Evolutionary conservation across 2,113 vertebrate species (phyloP), one percentile per base, ranked within the genome.

Genomic region (Neotragus pygmaeus): DNA sequence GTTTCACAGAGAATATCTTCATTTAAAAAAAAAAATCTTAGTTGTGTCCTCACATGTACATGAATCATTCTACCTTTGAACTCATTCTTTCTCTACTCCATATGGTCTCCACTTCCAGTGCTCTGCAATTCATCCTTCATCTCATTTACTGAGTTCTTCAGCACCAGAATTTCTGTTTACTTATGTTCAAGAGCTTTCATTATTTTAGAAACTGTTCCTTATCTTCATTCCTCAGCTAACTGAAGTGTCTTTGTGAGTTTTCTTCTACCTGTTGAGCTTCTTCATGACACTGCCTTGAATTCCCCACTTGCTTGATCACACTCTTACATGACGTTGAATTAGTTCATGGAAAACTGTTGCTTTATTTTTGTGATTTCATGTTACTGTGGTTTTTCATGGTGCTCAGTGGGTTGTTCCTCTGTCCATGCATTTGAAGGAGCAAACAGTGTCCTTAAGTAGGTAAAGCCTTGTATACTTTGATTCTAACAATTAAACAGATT

Each of bases 271-370:
- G 25, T 60, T 28, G 11, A 60, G 25, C 58, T 60, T 60, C 58
- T 60, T 28, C 58, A 60, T 60, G 27, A 6, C 27, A 28, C 58
- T 28, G 0, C 11, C 0, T 58, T 58, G 58, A 60, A 60, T 28
- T 60, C 5, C 14, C 11, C 27, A 60, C 27, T 28, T 60, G 58
- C 2, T 14, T 60, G 12, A 28, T 28, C 5, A 28, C 12, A 28
- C 1, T 28, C 0, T 58, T 58, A 11, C 25, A 58, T 0, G 57
- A 58, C 1, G 0, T 58, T 27, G 12, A 64, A n/a, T 17, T 64
- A 8, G 62, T 64, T 64, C 30, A 64, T n/a, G 62, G 58, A 60
- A 8, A 66, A n/a, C 62, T 66, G 62, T n/a, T 16, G 17, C n/a
- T 66, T 66, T 19, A 16, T 66, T 66, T 66, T n/a, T n/a, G 15